Evolutionary conservation across 2,888 invertebrate genomes (phyloP), one percentile per base, ranked within the genome.

Genomic region (Lithosia quadra): DNA sequence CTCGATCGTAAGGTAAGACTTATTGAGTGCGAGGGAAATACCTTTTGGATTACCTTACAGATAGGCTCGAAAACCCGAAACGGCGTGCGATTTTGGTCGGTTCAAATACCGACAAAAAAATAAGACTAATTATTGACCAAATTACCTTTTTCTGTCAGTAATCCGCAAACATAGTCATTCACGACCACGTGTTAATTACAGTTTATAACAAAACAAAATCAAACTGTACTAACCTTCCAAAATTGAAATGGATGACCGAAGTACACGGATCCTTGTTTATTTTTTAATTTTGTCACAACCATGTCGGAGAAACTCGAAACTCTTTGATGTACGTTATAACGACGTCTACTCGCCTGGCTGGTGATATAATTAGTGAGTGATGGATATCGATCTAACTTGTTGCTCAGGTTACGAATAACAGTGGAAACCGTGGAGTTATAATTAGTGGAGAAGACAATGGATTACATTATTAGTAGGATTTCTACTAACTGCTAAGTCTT

Each of bases 221-320:
- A 57, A 9, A 22, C 18, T 5, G 15, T 36, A 80, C 86, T 81
- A 75, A 92, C 92, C 83, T 82, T 85, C 92, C 92, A 92, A 84
- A 92, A 92, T 61, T 86, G 84, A 34, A 82, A 81, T 0, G 92
- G 91, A 78, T 92, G 92, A 69, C 92, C 92, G 70, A 90, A 91
- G 73, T 92, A 91, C 55, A 92, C 86, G 0, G 76, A 21, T 24
- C 67, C 67, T 61, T 87, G 81, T 75, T 86, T 87, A 65, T 79
- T 76, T 75, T 86, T 83, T 53, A 79, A 71, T 72, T 87, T 87
- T 9, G 79, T 70, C 8, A 83, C 59, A 18, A 84, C 78, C 56
- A 89, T 87, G 67, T 64, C 80, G 36, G 21, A 7, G 34, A 60
- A 39, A 67, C 18, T 15, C 18, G 60, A 56, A 24, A n/a, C 55